A percentile compares a stretch with the other conserved stretches of the same genome.
Evolutionary conservation across 2,113 vertebrate species (phyloP).

Genomic region (Speoplatyrhinus poulsoni): DNA sequence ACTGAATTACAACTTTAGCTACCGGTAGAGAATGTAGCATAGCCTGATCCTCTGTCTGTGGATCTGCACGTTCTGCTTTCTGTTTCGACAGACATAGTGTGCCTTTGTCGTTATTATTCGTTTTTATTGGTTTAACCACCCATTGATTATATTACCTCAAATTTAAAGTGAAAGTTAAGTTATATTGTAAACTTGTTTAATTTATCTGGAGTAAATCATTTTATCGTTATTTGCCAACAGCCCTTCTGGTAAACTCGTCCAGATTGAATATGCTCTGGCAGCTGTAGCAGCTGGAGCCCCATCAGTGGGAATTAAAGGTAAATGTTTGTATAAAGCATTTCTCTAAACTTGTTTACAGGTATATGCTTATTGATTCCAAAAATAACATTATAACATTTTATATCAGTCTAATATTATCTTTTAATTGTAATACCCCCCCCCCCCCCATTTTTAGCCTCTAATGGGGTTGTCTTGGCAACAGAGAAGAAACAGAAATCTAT

Average conservation of each 20-base stretch:
- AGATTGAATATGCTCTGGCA: conserved; percentile 98
- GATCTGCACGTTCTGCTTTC: conserved; percentile 59
- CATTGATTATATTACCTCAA: neutral
- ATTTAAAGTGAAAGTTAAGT: neutral
- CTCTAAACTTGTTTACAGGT: neutral
- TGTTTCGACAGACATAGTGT: conserved; percentile 30
- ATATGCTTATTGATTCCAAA: neutral
- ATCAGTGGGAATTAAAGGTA: conserved; percentile 99
- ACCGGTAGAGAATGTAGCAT: neutral
- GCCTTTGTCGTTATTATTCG: neutral
- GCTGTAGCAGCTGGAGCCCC: conserved; percentile 97
- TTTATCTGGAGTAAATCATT: neutral
- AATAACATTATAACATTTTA: neutral
- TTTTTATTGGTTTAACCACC: neutral
- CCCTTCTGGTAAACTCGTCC: conserved; percentile 97
- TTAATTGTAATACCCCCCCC: conserved; percentile 8
- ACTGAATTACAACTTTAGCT: neutral
- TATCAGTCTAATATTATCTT: neutral
- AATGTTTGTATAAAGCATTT: neutral
- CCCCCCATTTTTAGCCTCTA: conserved; percentile 83
- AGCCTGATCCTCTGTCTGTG: conserved; percentile 24
- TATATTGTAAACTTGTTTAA: neutral
- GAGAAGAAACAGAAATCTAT: conserved; percentile 99
- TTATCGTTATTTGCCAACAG: conserved; percentile 65
- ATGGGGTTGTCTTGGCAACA: conserved; percentile 96